These are phyloP conservation scores for Orientallactaga bullata DNA, from an alignment of 2,113 vertebrate species.

Conservation along the genomic window DNA sequence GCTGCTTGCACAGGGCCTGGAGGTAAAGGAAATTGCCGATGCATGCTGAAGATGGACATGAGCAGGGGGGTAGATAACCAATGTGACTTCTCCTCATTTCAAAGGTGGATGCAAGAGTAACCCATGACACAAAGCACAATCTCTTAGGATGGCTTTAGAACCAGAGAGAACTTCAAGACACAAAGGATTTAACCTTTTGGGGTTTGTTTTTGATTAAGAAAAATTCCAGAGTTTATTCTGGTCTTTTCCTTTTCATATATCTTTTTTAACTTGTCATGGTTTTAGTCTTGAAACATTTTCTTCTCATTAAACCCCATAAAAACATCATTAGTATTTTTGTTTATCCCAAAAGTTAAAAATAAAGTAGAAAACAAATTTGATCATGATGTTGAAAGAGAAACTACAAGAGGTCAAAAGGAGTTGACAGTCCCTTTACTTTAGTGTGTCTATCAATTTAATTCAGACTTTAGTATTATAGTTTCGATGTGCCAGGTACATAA, in stretches of 20 bases:
- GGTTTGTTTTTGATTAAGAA: slow-evolving; percentile 83
- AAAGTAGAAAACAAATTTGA: slow-evolving; percentile 83
- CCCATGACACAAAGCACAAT: background rate
- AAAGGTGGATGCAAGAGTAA: slow-evolving; percentile 7
- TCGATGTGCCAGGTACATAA: background rate
- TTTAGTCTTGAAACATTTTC: slow-evolving; percentile 84
- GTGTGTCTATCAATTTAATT: slow-evolving; percentile 39
- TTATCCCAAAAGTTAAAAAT: slow-evolving; percentile 85
- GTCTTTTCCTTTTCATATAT: slow-evolving; percentile 66
- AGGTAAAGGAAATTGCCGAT: background rate
- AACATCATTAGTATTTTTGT: slow-evolving; percentile 84
- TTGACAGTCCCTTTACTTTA: slow-evolving; percentile 46
- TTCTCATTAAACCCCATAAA: slow-evolving; percentile 86
- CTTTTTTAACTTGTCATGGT: slow-evolving; percentile 79
- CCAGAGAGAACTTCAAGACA: slow-evolving; percentile 74
- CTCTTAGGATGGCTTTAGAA: slow-evolving; percentile 58
- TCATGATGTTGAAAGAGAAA: slow-evolving; percentile 76
- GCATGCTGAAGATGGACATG: background rate
- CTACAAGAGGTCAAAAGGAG: slow-evolving; percentile 75
- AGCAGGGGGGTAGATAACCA: background rate
- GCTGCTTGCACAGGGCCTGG: background rate
- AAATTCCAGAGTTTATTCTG: slow-evolving; percentile 74
- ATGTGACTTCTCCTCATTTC: background rate
- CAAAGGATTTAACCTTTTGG: slow-evolving; percentile 55
- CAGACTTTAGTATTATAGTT: background rate